phyloP scores from a whole-genome alignment of 2,888 invertebrate species.

The Mesorhabditis sp. region DNA sequence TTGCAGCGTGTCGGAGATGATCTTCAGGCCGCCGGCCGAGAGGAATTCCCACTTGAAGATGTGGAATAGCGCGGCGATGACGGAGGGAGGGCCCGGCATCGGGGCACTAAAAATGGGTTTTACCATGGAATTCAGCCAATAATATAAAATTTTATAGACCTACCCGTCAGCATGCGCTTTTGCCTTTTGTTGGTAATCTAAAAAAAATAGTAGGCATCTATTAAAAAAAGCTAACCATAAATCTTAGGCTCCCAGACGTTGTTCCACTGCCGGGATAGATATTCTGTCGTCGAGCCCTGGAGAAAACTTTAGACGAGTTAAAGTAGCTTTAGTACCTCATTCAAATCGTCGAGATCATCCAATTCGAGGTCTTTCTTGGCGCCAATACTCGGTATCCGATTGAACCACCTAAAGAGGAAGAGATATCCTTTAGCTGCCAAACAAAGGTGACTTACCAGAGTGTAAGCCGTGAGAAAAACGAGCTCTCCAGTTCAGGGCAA shows the following conservation, averaged over 20 bases:
- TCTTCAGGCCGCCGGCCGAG: slow-evolving; percentile 69
- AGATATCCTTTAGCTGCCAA: too few species aligned
- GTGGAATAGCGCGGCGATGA: slow-evolving; percentile 77
- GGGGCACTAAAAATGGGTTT: not conserved
- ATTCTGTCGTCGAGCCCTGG: slow-evolving; percentile 2
- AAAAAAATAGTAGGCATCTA: not conserved
- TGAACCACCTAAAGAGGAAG: slow-evolving; percentile 43
- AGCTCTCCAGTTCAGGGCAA: slow-evolving; percentile 41
- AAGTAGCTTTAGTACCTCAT: not conserved
- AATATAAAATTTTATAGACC: not conserved
- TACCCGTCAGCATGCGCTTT: not conserved
- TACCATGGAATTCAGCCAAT: not conserved
- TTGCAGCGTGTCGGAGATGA: slow-evolving; percentile 65
- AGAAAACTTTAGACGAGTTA: not conserved
- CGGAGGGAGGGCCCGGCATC: slow-evolving; percentile 68
- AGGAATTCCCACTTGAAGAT: slow-evolving; percentile 83
- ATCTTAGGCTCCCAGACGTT: slow-evolving; percentile 3
- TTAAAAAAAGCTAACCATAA: not conserved
- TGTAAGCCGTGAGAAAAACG: slow-evolving; percentile 43
- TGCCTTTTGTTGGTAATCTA: slow-evolving; percentile 6
- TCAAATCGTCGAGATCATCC: slow-evolving; percentile 15
- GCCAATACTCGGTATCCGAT: slow-evolving; percentile 38
- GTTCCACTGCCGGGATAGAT: slow-evolving; percentile 1
- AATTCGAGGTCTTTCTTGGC: slow-evolving; percentile 41
- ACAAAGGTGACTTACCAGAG: slow-evolving; percentile 26